Base-by-base conservation (phyloP, 2,797 vertebrate genomes). In the Helicolenus hilgendorfi region DNA sequence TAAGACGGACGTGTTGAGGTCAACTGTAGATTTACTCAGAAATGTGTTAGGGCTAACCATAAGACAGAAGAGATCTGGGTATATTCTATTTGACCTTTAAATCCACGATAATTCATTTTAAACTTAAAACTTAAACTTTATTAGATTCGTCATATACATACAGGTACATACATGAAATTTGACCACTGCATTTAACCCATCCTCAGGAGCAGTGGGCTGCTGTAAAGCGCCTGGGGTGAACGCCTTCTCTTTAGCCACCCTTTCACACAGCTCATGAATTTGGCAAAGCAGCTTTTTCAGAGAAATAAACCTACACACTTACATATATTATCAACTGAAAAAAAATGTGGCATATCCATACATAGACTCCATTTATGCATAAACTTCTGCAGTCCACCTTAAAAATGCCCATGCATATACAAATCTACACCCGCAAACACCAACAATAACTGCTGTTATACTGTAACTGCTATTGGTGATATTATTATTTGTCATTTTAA, bases 181-280 rank as follows among this genome's bases (percentile, higher is more conserved):
- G 45, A 49, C 45, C 45, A 1, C 45, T 20, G 18, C 45, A 49
- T 49, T 20, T 20, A 49, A 49, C 18, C 45, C 45, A 49, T 49
- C 3, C 18, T 49, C 18, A 49, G 1, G 45, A 20, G 45, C 45
- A 20, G 45, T 20, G 45, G 18, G 45, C 45, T 49, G 15, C 45
- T 20, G 45, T 49, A 4, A 49, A 49, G 7, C 7, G 18, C 45
- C 45, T 0, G 18, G 45, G 45, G 7, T 20, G 45, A 49, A 49
- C 11, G 18, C 18, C 11, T 63, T 29, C 11, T 59, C 22, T 31
- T 53, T 36, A 41, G 18, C n/a, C 33, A 15, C 10, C 55, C 59
- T 78, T 65, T 45, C 74, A 60, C 73, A 45, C 45, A 49, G 29
- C 35, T 69, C 69, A 36, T 58, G 22, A 14, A 77, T 68, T 68